Percentiles rank a stretch among this genome's conserved stretches.
Conservation (phyloP, 1,140 invertebrate genomes). For the Drosophila tristis region DNA sequence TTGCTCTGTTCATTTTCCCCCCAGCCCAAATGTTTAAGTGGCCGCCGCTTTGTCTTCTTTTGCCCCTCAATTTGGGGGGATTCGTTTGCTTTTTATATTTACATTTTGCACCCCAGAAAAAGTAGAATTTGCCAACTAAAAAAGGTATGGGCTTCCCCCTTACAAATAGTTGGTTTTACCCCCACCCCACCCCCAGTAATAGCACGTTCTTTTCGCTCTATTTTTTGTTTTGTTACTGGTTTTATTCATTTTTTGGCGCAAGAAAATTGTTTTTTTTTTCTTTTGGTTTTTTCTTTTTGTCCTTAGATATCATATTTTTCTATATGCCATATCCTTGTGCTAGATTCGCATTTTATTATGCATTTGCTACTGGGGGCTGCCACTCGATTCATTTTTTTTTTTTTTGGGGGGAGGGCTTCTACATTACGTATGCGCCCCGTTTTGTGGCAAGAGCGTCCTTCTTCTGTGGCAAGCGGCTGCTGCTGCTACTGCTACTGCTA, state of each 20-base stretch:
- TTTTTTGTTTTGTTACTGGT: constrained; percentile 56
- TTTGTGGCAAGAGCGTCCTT: constrained; percentile 34
- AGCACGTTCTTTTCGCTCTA: not conserved
- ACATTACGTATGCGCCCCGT: constrained; percentile 76
- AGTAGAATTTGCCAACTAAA: too few relatives aligned
- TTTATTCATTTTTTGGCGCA: constrained; percentile 43
- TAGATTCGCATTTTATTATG: constrained; percentile 74
- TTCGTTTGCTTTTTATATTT: constrained; percentile 57
- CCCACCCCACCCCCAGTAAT: too few relatives aligned
- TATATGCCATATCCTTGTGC: constrained; percentile 66
- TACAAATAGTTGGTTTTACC: too few relatives aligned
- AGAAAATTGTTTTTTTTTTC: constrained; percentile 35
- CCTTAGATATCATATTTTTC: constrained; percentile 48
- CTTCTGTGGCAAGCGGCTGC: constrained; percentile 33
- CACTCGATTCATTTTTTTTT: constrained; percentile 10
- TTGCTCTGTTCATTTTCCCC: constrained; percentile 49
- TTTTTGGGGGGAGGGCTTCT: constrained; percentile 15
- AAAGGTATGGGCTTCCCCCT: too few relatives aligned
- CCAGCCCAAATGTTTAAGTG: constrained; percentile 39
- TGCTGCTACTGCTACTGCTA: constrained; percentile 15
- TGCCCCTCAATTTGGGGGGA: not conserved
- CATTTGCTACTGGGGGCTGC: constrained; percentile 36
- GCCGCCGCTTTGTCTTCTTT: constrained; percentile 57
- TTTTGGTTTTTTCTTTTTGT: constrained; percentile 23
- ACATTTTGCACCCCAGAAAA: constrained; percentile 12